A percentile compares a stretch with the other conserved stretches of the same genome.
Evolutionary conservation across 2,113 vertebrate genomes (phyloP).

Genomic region (Diadophis punctatus): DNA sequence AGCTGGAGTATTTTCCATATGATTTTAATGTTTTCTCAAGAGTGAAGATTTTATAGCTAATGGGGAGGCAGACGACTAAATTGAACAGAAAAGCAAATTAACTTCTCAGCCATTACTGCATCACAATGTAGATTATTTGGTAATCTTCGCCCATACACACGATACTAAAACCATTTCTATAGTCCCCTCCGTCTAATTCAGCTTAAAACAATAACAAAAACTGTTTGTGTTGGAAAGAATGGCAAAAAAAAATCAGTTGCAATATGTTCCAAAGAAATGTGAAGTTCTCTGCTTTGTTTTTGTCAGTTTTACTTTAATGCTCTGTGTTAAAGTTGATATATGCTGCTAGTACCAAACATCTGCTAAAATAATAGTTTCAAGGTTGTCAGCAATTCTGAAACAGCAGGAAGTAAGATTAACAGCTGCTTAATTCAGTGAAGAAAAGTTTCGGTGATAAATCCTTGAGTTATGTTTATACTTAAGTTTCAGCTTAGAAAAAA

Average conservation of each 20-base stretch:
- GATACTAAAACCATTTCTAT: not conserved
- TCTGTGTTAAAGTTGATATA: not conserved
- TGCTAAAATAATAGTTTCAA: constrained; percentile 23
- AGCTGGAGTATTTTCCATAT: not conserved
- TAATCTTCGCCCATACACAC: not conserved
- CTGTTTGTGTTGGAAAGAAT: not conserved
- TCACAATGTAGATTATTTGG: not conserved
- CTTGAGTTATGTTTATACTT: constrained; percentile 11
- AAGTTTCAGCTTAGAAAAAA: not conserved
- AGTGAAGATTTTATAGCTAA: constrained; percentile 26
- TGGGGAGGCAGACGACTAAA: constrained; percentile 24
- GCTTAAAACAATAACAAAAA: not conserved
- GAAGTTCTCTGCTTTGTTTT: not conserved
- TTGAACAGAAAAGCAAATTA: not conserved
- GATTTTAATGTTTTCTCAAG: constrained; percentile 34
- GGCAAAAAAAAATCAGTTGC: not conserved
- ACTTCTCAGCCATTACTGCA: not conserved
- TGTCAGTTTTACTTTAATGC: not conserved
- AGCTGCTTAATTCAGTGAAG: constrained; percentile 12
- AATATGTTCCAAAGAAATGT: not conserved
- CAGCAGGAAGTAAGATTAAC: constrained; percentile 24
- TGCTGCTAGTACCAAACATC: not conserved
- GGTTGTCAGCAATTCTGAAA: constrained; percentile 34
- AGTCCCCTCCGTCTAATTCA: not conserved
- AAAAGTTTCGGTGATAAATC: constrained; percentile 1